Percentiles rank a stretch among this genome's conserved stretches.
phyloP scores from a whole-genome alignment of 2,888 invertebrate species.

The Lottia gigantea region DNA sequence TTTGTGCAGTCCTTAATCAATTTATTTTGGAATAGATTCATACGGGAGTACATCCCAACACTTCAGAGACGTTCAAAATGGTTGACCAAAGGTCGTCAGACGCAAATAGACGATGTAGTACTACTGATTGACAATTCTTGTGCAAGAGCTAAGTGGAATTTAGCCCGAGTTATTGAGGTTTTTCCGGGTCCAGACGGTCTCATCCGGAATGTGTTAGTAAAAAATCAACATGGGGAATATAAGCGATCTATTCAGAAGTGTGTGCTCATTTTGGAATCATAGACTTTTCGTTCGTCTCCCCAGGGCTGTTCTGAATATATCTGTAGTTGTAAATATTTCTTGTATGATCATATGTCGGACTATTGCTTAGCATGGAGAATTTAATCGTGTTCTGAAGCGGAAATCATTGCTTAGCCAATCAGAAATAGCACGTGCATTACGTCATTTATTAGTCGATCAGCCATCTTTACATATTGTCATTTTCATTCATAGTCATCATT shows the following conservation, averaged over 20 bases:
- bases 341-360: not conserved
- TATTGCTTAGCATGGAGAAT: not conserved
- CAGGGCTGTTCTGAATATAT: conserved; percentile 4
- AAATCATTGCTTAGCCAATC: not conserved
- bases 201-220: conserved; percentile 10
- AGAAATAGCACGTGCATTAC: not conserved
- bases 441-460: not conserved
- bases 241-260: conserved; percentile 14
- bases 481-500: not conserved
- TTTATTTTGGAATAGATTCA: conserved; percentile 23
- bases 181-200: conserved; percentile 20
- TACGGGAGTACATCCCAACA: conserved; percentile 20
- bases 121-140: not conserved
- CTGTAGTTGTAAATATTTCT: not conserved
- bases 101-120: conserved; percentile 20
- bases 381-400: not conserved
- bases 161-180: conserved; percentile 14
- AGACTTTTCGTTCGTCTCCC: not conserved
- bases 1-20: conserved; percentile 19
- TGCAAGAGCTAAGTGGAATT: conserved; percentile 16
- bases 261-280: not conserved
- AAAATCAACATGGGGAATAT: conserved; percentile 8
- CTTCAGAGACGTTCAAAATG: conserved; percentile 17
- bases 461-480: not conserved
- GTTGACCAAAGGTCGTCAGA: conserved; percentile 14